These are phyloP conservation scores for Lindbergichthys nudifrons DNA, from an alignment of 2,797 vertebrate genomes.

Conservation along the genomic window DNA sequence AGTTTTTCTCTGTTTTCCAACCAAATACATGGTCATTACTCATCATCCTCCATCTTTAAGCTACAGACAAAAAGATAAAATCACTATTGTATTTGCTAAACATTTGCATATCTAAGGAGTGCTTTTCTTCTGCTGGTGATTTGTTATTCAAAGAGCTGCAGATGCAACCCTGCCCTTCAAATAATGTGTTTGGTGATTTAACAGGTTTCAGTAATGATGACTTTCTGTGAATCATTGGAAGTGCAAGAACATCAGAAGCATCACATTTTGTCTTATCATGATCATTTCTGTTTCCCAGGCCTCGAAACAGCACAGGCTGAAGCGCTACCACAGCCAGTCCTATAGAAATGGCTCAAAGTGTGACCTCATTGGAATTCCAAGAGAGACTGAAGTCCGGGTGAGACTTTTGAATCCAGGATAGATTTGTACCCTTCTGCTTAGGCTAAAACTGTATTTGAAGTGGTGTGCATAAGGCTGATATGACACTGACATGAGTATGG, in stretches of 20 bases:
- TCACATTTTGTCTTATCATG: background rate
- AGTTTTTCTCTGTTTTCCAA: too few relatives aligned
- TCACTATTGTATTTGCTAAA: too few relatives aligned
- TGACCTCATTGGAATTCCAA: conserved; percentile 91
- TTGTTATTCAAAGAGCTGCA: too few relatives aligned
- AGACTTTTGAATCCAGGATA: conserved; percentile 62
- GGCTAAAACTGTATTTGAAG: too few relatives aligned
- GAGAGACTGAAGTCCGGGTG: conserved; percentile 95
- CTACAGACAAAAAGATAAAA: too few relatives aligned
- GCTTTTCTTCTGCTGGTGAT: too few relatives aligned
- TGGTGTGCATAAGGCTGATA: too few relatives aligned
- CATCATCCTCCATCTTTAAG: too few relatives aligned
- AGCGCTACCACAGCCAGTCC: conserved; percentile 95
- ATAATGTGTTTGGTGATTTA: background rate
- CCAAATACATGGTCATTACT: too few relatives aligned
- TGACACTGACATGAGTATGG: too few relatives aligned
- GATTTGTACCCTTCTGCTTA: background rate
- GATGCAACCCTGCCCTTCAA: background rate
- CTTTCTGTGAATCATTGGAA: background rate
- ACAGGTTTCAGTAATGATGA: background rate
- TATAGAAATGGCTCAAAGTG: conserved; percentile 96
- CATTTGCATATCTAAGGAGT: too few relatives aligned
- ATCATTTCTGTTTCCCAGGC: conserved; percentile 78
- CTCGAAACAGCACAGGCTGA: conserved; percentile 92
- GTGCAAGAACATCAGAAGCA: conserved; percentile 1